Conservation (phyloP, 2,888 invertebrate genomes). For the Orgyia antiqua region DNA sequence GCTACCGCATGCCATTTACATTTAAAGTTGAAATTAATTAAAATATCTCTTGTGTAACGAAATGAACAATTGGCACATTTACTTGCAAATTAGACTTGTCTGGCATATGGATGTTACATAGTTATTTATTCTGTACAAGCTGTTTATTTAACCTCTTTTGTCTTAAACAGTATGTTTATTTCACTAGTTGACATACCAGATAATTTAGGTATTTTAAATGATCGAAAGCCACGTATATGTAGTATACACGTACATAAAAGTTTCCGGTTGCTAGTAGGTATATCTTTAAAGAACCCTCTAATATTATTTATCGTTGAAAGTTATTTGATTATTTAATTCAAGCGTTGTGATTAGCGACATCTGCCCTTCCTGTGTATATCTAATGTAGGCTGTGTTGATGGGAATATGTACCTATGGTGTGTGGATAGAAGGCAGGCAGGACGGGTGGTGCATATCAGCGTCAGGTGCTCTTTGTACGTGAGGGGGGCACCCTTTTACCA, state of each 20-base stretch:
- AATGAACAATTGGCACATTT: constrained; percentile 3
- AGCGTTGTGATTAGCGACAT: constrained; percentile 49
- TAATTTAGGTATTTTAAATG: too few relatives aligned
- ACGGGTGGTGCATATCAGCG: constrained; percentile 42
- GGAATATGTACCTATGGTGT: constrained; percentile 21
- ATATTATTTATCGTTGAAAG: constrained; percentile 9
- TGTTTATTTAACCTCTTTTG: too few relatives aligned
- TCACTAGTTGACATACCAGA: too few relatives aligned
- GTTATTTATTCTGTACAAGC: too few relatives aligned
- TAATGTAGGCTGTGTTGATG: constrained; percentile 27
- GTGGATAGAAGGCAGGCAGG: constrained; percentile 29
- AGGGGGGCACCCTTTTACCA: constrained; percentile 31
- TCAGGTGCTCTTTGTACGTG: constrained; percentile 62
- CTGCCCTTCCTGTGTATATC: constrained; percentile 51
- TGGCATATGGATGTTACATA: background rate
- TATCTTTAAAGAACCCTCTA: background rate
- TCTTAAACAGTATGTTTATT: too few relatives aligned
- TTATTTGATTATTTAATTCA: constrained; percentile 18
- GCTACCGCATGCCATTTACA: constrained; percentile 1
- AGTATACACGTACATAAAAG: too few relatives aligned
- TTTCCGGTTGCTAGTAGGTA: too few relatives aligned
- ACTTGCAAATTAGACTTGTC: constrained; percentile 4
- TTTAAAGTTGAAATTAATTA: constrained; percentile 1
- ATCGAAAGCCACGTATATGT: too few relatives aligned
- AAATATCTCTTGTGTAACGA: constrained; percentile 2